Base-by-base conservation (phyloP, 2,797 vertebrate genomes). In the Enteromius paludinosus region DNA sequence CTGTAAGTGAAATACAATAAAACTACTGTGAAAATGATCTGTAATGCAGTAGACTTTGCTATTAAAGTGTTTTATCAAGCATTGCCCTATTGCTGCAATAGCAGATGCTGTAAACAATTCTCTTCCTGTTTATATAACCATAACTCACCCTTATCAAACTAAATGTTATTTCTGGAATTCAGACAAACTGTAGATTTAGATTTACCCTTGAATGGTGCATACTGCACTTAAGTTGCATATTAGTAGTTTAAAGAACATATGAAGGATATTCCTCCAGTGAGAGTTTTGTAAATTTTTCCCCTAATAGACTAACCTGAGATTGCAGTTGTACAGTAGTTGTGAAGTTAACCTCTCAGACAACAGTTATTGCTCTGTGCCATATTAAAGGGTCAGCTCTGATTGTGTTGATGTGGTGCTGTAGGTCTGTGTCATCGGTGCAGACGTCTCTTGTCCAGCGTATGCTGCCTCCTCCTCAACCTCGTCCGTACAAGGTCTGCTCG, bases 401-500 rank as follows among this genome's bases (percentile, higher is more conserved):
- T 43, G 9, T 66, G 61, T 49, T 7, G 35, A 23, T 68, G 20
- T 78, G 47, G 9, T 78, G 28, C 23, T 66, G 43, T 18, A 79
- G 65, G 72, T 66, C 72, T 59, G 72, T 82, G 33, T 82, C 80
- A 2, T 75, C 61, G 3, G 72, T 82, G 17, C 79, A 81, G 43
- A 33, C 47, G 15, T 68, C 92, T 17, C 89, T 95, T 84, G 94
- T 93, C 1, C 94, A 88, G 79, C 93, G 89, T 80, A 90, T 93
- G 79, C 88, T 96, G 30, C 88, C 95, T 28, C 89, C 94, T 73
- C 86, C 89, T 61, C 86, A 90, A 38, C 87, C 93, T 4, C 91
- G 95, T 47, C 90, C 94, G 0, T 96, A 95, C 80, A 92, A 90
- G 3, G 94, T 97, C 33, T 96, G 95, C 15, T 95, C 92, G 18